Evolutionary conservation across 2,797 vertebrate species (phyloP).

Genomic region (Crenuchus spilurus): DNA sequence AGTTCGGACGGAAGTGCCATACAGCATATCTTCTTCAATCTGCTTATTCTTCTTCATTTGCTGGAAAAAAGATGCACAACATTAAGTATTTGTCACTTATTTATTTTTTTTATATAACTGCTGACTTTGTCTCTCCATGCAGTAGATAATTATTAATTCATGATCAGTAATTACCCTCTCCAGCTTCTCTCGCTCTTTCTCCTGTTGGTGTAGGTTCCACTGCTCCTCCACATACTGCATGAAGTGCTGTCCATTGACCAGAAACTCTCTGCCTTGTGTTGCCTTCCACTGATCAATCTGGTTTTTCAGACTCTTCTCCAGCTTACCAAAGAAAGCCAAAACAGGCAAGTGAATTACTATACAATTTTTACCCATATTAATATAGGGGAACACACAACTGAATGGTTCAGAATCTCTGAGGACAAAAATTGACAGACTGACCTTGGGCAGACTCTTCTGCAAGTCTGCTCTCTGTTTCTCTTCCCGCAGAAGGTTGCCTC

Average conservation of each 20-base stretch:
- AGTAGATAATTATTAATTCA: neutral
- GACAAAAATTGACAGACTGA: conserved; percentile 52
- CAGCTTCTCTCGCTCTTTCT: conserved; percentile 90
- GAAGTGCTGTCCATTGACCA: conserved; percentile 86
- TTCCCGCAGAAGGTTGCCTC: conserved; percentile 92
- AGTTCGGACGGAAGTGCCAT: conserved; percentile 79
- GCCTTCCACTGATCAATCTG: conserved; percentile 85
- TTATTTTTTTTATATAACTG: too few relatives aligned
- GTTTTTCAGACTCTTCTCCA: conserved; percentile 87
- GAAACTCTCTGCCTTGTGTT: conserved; percentile 76
- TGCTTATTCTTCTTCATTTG: conserved; percentile 91
- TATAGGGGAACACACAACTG: neutral
- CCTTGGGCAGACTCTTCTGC: conserved; percentile 90
- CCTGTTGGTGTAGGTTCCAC: conserved; percentile 82
- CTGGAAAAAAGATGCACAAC: conserved; percentile 63
- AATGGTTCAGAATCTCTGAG: neutral
- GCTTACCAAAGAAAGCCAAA: conserved; percentile 65
- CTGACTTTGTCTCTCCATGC: neutral
- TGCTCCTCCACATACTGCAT: conserved; percentile 85
- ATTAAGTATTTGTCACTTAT: too few relatives aligned
- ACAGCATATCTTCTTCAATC: conserved; percentile 88
- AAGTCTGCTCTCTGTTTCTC: conserved; percentile 90
- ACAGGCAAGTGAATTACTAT: neutral
- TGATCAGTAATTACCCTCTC: conserved; percentile 79
- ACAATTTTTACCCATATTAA: neutral